These are phyloP conservation scores for Apodemia hepburni DNA, from an alignment of 2,888 invertebrate species.

Conservation along the genomic window DNA sequence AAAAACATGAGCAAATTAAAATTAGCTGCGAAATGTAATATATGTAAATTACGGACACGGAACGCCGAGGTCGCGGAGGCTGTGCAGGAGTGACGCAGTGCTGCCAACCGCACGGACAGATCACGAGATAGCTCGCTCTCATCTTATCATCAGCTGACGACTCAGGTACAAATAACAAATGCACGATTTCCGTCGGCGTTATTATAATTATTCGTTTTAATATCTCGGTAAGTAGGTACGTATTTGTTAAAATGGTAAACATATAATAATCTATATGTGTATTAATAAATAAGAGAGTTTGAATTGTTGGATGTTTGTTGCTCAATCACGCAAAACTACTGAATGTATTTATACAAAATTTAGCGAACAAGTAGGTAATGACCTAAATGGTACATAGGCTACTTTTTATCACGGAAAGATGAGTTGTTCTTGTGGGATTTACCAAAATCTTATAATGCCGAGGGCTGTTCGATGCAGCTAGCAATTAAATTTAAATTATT, in stretches of 20 bases:
- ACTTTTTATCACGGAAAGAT: no score
- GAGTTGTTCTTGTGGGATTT: no score
- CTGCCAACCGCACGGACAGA: slow-evolving; percentile 60
- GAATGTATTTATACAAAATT: no score
- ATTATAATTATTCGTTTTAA: background rate
- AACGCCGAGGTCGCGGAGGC: slow-evolving; percentile 46
- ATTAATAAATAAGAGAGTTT: no score
- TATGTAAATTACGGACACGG: slow-evolving; percentile 31
- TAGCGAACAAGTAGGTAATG: no score
- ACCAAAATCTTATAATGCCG: no score
- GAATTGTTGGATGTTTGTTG: no score
- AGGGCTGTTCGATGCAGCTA: no score
- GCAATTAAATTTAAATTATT: no score
- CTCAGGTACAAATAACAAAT: slow-evolving; percentile 46
- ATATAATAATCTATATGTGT: no score
- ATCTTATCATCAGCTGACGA: slow-evolving; percentile 76
- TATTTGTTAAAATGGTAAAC: background rate
- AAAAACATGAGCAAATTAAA: background rate
- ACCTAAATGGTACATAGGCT: no score
- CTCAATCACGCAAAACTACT: no score
- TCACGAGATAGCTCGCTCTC: slow-evolving; percentile 70
- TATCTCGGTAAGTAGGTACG: background rate
- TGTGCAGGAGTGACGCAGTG: slow-evolving; percentile 56
- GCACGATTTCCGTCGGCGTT: slow-evolving; percentile 36
- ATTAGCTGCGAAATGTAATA: slow-evolving; percentile 12